Evolutionary conservation across 2,113 vertebrate genomes (phyloP).

Genomic region (Aptenodytes forsteri): DNA sequence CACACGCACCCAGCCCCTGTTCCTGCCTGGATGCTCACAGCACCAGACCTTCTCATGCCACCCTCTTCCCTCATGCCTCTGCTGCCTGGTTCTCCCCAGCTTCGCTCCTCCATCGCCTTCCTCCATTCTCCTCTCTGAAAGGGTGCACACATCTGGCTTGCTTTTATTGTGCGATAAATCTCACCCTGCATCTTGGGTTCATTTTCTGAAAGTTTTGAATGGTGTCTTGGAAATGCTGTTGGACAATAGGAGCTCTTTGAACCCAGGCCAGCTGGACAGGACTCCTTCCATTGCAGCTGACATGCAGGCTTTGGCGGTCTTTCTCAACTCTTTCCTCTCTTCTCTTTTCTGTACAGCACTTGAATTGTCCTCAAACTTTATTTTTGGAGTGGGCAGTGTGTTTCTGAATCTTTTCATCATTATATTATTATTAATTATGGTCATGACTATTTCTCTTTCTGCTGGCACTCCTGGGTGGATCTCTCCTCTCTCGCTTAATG

Average conservation of each 20-base stretch:
- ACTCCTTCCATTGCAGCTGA: constrained; percentile 58
- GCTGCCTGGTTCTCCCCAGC: not conserved
- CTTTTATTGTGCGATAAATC: constrained; percentile 62
- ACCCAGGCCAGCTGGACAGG: constrained; percentile 66
- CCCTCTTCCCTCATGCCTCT: not conserved
- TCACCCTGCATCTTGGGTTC: constrained; percentile 61
- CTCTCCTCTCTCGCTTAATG: constrained; percentile 35
- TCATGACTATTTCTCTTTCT: constrained; percentile 46
- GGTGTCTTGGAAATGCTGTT: constrained; percentile 58
- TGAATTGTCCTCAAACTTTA: constrained; percentile 70
- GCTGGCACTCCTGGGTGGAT: constrained; percentile 53
- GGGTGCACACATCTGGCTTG: constrained; percentile 33
- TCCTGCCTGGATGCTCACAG: not conserved
- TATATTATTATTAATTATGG: constrained; percentile 50
- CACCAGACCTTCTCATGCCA: not conserved
- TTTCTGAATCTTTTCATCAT: constrained; percentile 53
- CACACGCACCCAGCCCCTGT: not conserved
- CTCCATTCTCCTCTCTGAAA: not conserved
- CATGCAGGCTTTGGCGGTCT: constrained; percentile 59
- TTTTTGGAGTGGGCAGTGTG: constrained; percentile 64
- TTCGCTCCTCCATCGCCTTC: not conserved
- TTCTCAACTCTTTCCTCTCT: constrained; percentile 43
- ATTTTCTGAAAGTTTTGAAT: constrained; percentile 68
- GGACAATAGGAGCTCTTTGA: constrained; percentile 59
- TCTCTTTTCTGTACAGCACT: constrained; percentile 49